Evolutionary conservation across 2,797 vertebrate species (phyloP).

Genomic region (Syncerus caffer): DNA sequence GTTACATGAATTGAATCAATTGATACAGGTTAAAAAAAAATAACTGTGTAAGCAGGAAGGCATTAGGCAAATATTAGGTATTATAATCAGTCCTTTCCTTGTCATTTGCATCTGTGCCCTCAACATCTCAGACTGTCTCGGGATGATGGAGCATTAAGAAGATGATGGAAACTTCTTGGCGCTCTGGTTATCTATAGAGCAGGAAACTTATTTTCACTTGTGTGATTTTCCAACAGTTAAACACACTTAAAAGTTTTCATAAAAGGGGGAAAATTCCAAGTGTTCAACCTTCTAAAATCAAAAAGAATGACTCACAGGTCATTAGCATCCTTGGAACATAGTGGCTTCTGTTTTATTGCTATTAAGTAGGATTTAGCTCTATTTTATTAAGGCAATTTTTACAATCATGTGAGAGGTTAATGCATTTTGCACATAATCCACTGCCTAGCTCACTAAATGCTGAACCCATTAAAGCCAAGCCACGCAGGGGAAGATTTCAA

Average conservation of each 20-base stretch:
- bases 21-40: background rate
- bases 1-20: background rate
- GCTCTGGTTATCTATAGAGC: slow-evolving; percentile 1
- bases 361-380: slow-evolving; percentile 78
- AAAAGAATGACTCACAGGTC: slow-evolving; percentile 75
- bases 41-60: background rate
- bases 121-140: background rate
- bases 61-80: slow-evolving; percentile 38
- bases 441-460: slow-evolving; percentile 69
- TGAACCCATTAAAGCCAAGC: slow-evolving; percentile 72
- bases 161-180: slow-evolving; percentile 45
- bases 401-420: slow-evolving; percentile 78
- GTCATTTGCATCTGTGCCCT: background rate
- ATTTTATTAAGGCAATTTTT: slow-evolving; percentile 79
- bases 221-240: slow-evolving; percentile 62
- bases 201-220: slow-evolving; percentile 56
- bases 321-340: slow-evolving; percentile 68
- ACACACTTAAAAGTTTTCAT: slow-evolving; percentile 63
- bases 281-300: slow-evolving; percentile 69
- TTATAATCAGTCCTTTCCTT: background rate
- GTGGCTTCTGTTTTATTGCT: slow-evolving; percentile 74
- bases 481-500: slow-evolving; percentile 42
- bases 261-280: slow-evolving; percentile 62
- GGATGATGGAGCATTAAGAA: slow-evolving; percentile 23
- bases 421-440: slow-evolving; percentile 78